A percentile compares a stretch with the other conserved stretches of the same genome.
Evolutionary conservation across 1,140 invertebrate species (phyloP).

Genomic region (Hylyphantes graminicola): DNA sequence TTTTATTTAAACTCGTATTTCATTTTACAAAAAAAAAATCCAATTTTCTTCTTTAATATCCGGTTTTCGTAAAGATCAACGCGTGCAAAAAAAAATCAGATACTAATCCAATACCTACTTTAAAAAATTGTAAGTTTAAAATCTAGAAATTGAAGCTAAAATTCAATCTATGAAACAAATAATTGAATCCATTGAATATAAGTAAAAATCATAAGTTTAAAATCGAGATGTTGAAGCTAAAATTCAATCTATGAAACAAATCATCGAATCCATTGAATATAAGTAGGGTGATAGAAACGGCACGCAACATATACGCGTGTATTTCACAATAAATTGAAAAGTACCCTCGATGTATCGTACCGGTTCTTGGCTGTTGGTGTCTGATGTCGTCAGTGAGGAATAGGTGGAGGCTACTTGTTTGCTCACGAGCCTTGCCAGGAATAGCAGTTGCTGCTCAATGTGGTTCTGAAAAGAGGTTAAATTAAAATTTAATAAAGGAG

Average conservation of each 20-base stretch:
- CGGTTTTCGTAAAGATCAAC: no score
- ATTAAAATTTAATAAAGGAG: no score
- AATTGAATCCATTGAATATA: not conserved
- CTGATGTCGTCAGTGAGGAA: not conserved
- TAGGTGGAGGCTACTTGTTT: conserved; percentile 32
- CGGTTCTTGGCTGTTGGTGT: conserved; percentile 5
- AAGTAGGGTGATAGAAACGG: no score
- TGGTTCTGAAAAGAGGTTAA: conserved; percentile 1
- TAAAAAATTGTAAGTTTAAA: no score
- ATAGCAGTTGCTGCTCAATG: conserved; percentile 35
- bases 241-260: no score
- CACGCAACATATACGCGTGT: no score
- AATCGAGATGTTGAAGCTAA: not conserved
- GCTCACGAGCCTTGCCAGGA: conserved; percentile 31
- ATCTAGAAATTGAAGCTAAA: not conserved
- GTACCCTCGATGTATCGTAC: conserved; percentile 39
- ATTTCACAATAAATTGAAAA: conserved; percentile 17
- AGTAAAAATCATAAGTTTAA: no score
- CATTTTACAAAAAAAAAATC: no score
- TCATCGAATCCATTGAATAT: not conserved
- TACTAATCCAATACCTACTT: no score
- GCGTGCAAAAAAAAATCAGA: no score
- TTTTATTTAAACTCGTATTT: no score
- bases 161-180: not conserved
- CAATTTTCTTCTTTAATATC: no score